A percentile compares a stretch with the other conserved stretches of the same genome.
Evolutionary conservation across 64 coral and sea anemone genomes (phyloP).

Genomic region (Dendrophyllia cribrosa): DNA sequence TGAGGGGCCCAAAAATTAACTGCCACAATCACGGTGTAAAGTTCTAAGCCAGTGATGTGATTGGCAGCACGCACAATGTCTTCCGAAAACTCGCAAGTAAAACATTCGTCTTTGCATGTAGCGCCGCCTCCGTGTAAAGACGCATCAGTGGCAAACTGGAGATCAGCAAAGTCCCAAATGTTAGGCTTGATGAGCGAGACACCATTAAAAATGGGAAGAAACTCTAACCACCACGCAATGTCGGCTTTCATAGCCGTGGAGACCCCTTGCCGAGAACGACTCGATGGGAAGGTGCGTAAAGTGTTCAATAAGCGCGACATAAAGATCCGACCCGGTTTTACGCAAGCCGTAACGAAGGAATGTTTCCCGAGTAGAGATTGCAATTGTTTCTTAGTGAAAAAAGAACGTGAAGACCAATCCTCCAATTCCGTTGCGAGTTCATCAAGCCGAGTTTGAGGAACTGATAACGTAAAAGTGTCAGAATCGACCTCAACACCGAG

Average conservation of each 20-base stretch:
- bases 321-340: constrained; percentile 22
- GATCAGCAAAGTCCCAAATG: background rate
- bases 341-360: background rate
- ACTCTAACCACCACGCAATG: too few species aligned
- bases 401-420: too few species aligned
- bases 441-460: too few species aligned
- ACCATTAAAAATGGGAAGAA: too few species aligned
- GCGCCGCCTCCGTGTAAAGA: background rate
- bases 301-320: constrained; percentile 33
- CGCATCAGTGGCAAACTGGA: background rate
- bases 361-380: too few species aligned
- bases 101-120: background rate
- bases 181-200: too few species aligned
- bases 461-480: too few species aligned
- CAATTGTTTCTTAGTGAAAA: too few species aligned
- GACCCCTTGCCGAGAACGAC: too few species aligned
- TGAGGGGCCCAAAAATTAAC: constrained; percentile 22
- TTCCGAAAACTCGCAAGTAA: background rate
- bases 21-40: constrained; percentile 10
- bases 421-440: too few species aligned
- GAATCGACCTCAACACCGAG: too few species aligned
- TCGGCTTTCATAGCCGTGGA: too few species aligned
- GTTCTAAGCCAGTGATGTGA: constrained; percentile 17
- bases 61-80: background rate
- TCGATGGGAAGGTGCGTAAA: background rate